phyloP scores from a whole-genome alignment of 2,113 vertebrate species.

The Bubo bubo region DNA sequence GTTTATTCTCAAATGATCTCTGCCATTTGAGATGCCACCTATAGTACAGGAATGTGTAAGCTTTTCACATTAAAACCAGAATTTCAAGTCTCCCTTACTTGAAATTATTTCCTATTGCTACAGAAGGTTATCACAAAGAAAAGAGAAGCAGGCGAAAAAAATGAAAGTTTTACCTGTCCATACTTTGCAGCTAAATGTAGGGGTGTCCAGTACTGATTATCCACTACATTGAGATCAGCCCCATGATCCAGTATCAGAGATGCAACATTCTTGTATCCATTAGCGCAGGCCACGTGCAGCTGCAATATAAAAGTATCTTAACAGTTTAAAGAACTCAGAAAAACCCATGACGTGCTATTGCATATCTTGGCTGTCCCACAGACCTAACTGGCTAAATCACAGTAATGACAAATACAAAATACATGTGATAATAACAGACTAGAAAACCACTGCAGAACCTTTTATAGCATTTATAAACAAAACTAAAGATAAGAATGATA shows the following conservation, averaged over 20 bases:
- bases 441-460: background rate
- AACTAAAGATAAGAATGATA: background rate
- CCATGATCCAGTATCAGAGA: conserved; percentile 82
- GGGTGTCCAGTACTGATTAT: conserved; percentile 88
- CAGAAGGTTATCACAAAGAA: background rate
- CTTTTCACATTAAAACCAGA: background rate
- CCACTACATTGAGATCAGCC: conserved; percentile 80
- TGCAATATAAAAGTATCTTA: conserved; percentile 34
- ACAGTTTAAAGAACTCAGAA: background rate
- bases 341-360: rapidly evolving
- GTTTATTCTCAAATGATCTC: background rate
- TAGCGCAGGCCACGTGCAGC: conserved; percentile 91
- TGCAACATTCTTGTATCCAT: conserved; percentile 88
- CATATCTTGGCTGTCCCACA: background rate
- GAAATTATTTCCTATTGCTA: background rate
- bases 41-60: background rate
- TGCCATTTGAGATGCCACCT: background rate
- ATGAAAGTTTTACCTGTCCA: conserved; percentile 87
- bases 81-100: background rate
- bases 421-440: background rate
- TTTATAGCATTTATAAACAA: background rate
- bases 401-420: background rate
- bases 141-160: background rate
- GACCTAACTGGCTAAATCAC: background rate
- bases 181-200: conserved; percentile 94